phyloP scores from a whole-genome alignment of 1,140 invertebrate species.

The Apis mellifera region DNA sequence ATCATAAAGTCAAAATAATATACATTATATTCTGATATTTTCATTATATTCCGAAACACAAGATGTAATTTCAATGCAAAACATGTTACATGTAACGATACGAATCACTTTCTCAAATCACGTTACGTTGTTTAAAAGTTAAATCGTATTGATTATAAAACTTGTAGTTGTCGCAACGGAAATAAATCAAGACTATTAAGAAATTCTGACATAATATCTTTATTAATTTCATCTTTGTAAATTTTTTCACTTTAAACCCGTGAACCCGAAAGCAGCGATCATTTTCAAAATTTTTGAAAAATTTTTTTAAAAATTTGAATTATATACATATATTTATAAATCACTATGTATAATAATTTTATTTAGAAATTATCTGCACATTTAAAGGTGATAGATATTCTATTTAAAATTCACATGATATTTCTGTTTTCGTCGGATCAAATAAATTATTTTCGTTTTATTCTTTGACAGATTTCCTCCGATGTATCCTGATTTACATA shows the following conservation, averaged over 20 bases:
- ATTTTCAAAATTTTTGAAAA: neutral
- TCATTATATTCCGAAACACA: constrained; percentile 14
- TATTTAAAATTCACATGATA: constrained; percentile 30
- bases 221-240: neutral
- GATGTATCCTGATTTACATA: constrained; percentile 21
- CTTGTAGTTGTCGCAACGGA: constrained; percentile 10
- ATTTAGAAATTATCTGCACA: neutral
- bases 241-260: too few relatives aligned
- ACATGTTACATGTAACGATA: constrained; percentile 28
- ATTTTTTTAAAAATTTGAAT: too few relatives aligned
- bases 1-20: neutral
- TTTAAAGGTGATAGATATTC: neutral
- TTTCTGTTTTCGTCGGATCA: neutral
- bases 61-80: constrained; percentile 20
- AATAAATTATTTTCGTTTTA: neutral
- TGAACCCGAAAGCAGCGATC: too few relatives aligned
- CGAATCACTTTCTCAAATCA: constrained; percentile 41
- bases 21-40: constrained; percentile 5
- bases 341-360: neutral
- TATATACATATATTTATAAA: too few relatives aligned
- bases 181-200: neutral
- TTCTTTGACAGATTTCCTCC: neutral
- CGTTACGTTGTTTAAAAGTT: constrained; percentile 28
- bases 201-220: neutral
- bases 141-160: constrained; percentile 22